phyloP scores from a whole-genome alignment of 1,140 invertebrate species.

The Microvelia longipes region DNA sequence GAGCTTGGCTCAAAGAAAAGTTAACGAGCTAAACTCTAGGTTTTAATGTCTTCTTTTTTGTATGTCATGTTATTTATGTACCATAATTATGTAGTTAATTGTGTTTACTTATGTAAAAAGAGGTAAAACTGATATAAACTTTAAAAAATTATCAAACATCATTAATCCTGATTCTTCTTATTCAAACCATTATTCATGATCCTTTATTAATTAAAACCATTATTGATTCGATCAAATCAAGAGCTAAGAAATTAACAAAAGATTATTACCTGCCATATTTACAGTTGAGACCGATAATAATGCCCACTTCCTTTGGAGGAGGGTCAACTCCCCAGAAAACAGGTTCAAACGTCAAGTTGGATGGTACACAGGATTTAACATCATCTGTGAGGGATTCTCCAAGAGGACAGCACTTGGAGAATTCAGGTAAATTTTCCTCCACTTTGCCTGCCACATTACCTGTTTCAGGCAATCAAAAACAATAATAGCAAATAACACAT shows the following conservation, averaged over 20 bases:
- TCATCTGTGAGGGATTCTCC: background rate
- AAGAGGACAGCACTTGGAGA: background rate
- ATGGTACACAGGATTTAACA: background rate
- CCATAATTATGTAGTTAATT: background rate
- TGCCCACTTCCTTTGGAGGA: background rate
- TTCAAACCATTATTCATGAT: too few species aligned
- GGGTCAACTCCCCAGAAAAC: background rate
- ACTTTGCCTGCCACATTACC: too few species aligned
- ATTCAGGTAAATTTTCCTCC: background rate
- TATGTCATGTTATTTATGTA: background rate
- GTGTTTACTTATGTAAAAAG: background rate
- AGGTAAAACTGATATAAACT: background rate
- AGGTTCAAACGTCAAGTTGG: background rate
- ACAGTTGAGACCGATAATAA: background rate
- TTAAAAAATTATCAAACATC: background rate
- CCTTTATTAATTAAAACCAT: background rate
- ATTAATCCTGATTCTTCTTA: too few species aligned
- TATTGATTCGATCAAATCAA: background rate
- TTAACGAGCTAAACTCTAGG: background rate
- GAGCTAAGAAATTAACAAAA: background rate
- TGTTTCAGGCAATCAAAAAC: too few species aligned
- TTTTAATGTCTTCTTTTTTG: background rate
- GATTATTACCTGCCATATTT: background rate
- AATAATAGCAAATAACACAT: too few species aligned
- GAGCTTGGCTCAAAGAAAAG: too few species aligned